A percentile compares a stretch with the other conserved stretches of the same genome.
Evolutionary conservation across 2,113 vertebrate genomes (phyloP).

Genomic region (Proteles cristata): DNA sequence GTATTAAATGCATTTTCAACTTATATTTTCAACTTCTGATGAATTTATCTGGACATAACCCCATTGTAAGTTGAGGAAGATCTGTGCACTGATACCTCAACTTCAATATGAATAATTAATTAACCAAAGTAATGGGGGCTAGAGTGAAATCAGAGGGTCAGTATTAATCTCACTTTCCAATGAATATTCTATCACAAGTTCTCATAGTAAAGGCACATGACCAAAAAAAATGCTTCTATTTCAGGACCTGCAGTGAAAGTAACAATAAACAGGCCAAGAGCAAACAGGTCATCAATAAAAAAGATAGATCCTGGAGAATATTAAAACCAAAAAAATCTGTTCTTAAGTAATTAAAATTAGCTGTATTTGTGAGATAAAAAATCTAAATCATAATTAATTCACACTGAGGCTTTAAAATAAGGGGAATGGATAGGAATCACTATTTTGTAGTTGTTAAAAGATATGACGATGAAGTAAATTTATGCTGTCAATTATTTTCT

Average conservation of each 20-base stretch:
- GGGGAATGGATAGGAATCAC: not conserved
- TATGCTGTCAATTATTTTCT: not conserved
- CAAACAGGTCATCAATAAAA: constrained; percentile 16
- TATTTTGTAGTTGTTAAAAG: constrained; percentile 45
- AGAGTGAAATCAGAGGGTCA: not conserved
- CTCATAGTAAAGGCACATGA: constrained; percentile 16
- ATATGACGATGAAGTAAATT: not conserved
- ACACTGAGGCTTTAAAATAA: constrained; percentile 57
- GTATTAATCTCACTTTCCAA: constrained; percentile 13
- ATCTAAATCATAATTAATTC: constrained; percentile 55
- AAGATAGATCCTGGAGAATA: not conserved
- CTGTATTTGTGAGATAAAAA: not conserved
- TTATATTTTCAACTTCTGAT: not conserved
- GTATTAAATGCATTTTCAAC: not conserved
- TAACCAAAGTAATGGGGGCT: too few relatives aligned
- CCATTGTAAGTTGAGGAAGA: too few relatives aligned
- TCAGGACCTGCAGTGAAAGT: not conserved
- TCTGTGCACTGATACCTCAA: too few relatives aligned
- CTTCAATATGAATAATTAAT: too few relatives aligned
- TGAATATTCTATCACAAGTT: constrained; percentile 17
- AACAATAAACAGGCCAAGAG: constrained; percentile 24
- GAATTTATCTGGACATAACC: not conserved
- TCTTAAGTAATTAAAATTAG: constrained; percentile 41
- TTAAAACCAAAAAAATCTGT: constrained; percentile 38
- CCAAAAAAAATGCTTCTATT: constrained; percentile 24